Percentiles rank a stretch among this genome's conserved stretches.
Evolutionary conservation across 2,888 invertebrate genomes (phyloP).

Genomic region (Muschampia plurimacula): DNA sequence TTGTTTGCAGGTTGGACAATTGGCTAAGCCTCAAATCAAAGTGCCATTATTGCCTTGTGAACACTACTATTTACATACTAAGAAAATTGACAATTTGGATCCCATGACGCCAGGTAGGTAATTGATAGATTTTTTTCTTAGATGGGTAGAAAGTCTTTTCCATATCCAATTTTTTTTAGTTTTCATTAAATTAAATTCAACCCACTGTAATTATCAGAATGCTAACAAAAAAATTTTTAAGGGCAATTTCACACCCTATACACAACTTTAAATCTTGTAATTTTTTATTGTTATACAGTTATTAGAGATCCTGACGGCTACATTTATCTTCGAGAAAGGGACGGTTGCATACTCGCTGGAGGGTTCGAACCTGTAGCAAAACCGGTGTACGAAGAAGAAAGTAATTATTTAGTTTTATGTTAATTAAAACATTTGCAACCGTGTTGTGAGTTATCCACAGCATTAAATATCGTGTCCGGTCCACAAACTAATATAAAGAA

Average conservation of each 20-base stretch:
- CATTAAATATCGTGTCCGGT: not conserved
- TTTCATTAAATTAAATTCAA: too few relatives aligned
- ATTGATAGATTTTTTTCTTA: too few relatives aligned
- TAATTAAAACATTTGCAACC: not conserved
- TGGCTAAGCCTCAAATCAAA: conserved; percentile 94
- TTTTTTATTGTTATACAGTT: conserved; percentile 77
- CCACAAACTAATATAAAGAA: too few relatives aligned
- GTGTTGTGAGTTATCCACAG: not conserved
- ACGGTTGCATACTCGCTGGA: conserved; percentile 94
- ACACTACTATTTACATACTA: conserved; percentile 96
- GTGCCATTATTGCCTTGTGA: conserved; percentile 96
- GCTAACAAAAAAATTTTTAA: too few relatives aligned
- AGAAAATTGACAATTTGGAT: conserved; percentile 90
- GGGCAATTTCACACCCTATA: too few relatives aligned
- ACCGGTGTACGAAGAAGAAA: conserved; percentile 93
- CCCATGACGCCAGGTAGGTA: conserved; percentile 91
- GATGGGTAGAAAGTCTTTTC: not conserved
- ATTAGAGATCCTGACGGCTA: conserved; percentile 95
- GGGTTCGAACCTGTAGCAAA: conserved; percentile 97
- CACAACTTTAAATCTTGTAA: not conserved
- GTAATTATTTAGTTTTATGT: conserved; percentile 53
- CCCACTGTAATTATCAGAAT: too few relatives aligned
- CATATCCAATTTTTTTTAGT: too few relatives aligned
- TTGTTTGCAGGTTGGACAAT: conserved; percentile 88
- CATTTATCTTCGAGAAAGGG: conserved; percentile 93